These are phyloP conservation scores for Buathra laborator DNA, from an alignment of 2,888 invertebrate genomes.

Conservation along the genomic window DNA sequence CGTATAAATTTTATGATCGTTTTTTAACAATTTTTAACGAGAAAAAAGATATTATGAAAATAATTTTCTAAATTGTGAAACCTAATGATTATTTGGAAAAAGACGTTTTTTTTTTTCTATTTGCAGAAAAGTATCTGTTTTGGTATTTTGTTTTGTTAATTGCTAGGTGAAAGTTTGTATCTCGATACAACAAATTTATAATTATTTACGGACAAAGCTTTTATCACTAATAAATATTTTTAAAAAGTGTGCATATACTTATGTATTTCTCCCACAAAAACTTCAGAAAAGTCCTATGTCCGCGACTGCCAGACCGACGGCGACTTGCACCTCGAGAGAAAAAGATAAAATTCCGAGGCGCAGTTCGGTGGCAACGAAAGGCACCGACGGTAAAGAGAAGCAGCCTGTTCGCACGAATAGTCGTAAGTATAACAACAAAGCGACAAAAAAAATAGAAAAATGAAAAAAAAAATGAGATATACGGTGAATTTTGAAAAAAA, in stretches of 20 bases:
- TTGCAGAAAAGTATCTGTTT: too few relatives aligned
- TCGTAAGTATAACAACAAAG: slow-evolving; percentile 75
- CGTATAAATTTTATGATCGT: too few relatives aligned
- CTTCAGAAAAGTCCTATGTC: slow-evolving; percentile 80
- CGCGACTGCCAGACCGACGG: slow-evolving; percentile 70
- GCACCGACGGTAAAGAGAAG: slow-evolving; percentile 64
- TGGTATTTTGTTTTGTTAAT: too few relatives aligned
- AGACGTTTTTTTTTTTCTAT: too few relatives aligned
- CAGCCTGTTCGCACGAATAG: slow-evolving; percentile 69
- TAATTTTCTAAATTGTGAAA: too few relatives aligned
- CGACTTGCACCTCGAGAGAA: slow-evolving; percentile 80
- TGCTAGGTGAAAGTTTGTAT: too few relatives aligned
- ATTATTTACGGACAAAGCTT: too few relatives aligned
- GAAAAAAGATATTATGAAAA: too few relatives aligned
- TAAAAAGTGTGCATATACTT: slow-evolving; percentile 19
- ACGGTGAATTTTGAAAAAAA: not conserved
- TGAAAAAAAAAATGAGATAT: not conserved
- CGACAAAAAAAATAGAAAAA: not conserved
- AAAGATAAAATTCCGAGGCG: slow-evolving; percentile 89
- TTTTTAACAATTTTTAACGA: too few relatives aligned
- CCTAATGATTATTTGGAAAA: too few relatives aligned
- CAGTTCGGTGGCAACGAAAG: slow-evolving; percentile 86
- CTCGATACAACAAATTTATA: too few relatives aligned
- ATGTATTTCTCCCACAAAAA: slow-evolving; percentile 36
- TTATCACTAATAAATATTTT: too few relatives aligned